Conservation (phyloP, 2,797 vertebrate species). For the Muraenolepis orangiensis region DNA sequence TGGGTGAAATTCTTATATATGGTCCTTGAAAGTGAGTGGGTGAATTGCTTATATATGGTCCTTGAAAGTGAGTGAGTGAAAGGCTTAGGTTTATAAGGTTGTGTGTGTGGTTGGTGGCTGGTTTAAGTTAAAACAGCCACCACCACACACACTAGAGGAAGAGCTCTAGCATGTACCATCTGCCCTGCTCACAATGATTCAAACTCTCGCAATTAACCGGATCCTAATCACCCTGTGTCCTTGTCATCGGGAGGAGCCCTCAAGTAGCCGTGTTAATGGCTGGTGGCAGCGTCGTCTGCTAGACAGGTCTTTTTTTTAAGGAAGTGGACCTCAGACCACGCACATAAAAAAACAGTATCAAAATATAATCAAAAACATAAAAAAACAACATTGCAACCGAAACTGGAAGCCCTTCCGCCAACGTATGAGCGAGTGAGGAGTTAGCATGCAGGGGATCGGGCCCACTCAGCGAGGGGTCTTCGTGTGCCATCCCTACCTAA, state of each 20-base stretch:
- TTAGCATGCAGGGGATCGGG: background rate
- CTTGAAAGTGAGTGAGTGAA: background rate
- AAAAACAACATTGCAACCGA: background rate
- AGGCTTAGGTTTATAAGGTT: background rate
- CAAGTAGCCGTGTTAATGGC: too few species aligned
- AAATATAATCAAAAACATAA: background rate
- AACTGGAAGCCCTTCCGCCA: background rate
- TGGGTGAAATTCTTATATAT: background rate
- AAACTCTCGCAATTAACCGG: too few species aligned
- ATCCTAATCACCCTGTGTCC: too few species aligned
- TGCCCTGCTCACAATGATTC: too few species aligned
- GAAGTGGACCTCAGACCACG: background rate
- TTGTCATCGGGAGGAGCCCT: too few species aligned
- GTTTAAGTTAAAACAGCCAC: too few species aligned
- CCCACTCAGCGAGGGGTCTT: background rate
- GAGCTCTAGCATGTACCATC: too few species aligned
- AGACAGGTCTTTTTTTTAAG: too few species aligned
- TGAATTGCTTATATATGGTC: background rate
- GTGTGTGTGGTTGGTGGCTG: too few species aligned
- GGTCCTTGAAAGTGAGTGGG: background rate
- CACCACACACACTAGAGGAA: too few species aligned
- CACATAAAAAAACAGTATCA: background rate
- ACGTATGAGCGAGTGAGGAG: background rate
- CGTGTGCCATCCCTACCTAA: conserved; percentile 35
- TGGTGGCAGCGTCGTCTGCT: too few species aligned